Conservation (phyloP, 2,113 vertebrate genomes). For the Telmatochromis sp. region DNA sequence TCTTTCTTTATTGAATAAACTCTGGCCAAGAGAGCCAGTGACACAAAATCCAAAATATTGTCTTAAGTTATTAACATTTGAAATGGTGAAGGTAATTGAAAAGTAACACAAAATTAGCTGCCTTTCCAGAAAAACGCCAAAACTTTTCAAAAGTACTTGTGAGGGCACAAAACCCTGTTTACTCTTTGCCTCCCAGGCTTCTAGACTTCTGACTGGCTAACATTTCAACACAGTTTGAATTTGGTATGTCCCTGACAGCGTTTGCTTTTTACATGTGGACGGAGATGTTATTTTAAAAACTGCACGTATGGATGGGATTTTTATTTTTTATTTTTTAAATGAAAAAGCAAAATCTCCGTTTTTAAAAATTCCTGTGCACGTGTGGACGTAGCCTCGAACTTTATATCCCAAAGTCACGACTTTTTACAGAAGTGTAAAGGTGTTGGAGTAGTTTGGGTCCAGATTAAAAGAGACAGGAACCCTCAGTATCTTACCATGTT, state of each 20-base stretch:
- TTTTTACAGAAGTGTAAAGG: not conserved
- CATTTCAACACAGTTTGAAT: not conserved
- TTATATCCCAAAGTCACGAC: not conserved
- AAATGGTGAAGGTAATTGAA: not conserved
- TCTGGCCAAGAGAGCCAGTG: not conserved
- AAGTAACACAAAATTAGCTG: not conserved
- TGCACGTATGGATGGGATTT: not conserved
- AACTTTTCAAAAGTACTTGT: not conserved
- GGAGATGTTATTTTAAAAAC: not conserved
- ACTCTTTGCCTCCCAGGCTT: rapidly evolving
- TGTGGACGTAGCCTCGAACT: not conserved
- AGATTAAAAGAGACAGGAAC: not conserved
- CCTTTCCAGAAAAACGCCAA: not conserved
- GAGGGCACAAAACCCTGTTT: not conserved
- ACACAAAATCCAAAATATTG: not conserved
- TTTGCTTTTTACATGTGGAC: not conserved
- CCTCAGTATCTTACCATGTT: not conserved
- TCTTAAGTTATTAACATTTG: not conserved
- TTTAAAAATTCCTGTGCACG: not conserved
- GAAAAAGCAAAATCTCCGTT: rapidly evolving
- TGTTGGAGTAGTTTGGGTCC: not conserved
- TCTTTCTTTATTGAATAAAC: not conserved
- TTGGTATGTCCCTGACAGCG: not conserved
- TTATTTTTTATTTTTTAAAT: not conserved
- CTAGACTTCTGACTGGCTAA: not conserved